A percentile compares a stretch with the other conserved stretches of the same genome.
These are phyloP conservation scores for Ennomos fuscantarius DNA, from an alignment of 2,888 invertebrate genomes.

Conservation along the genomic window DNA sequence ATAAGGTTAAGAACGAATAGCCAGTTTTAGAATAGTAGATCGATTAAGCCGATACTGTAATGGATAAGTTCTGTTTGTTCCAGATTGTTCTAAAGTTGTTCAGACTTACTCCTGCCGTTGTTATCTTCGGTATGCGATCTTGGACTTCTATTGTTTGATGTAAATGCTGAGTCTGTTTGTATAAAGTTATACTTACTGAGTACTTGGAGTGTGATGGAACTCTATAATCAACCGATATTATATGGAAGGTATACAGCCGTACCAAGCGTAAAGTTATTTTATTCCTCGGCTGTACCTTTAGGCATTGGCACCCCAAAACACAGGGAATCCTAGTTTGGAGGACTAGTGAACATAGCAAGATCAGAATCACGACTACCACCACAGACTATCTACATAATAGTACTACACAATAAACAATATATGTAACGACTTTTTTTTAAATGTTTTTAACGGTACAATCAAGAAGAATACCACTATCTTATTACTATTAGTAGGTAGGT, in stretches of 20 bases:
- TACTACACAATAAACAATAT: no score
- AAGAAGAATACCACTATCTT: no score
- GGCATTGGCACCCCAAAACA: no score
- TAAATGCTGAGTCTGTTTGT: constrained; percentile 20
- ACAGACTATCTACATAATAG: no score
- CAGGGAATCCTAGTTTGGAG: no score
- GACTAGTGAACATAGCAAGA: no score
- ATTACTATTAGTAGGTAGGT: no score
- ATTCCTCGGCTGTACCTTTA: no score
- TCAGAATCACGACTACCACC: no score
- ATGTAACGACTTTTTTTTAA: no score
- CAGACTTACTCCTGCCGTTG: constrained; percentile 40
- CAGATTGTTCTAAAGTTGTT: constrained; percentile 53
- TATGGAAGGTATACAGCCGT: not conserved
- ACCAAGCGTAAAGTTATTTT: not conserved
- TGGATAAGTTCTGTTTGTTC: constrained; percentile 61
- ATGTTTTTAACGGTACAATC: no score
- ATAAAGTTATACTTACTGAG: constrained; percentile 1
- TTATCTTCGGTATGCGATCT: constrained; percentile 48
- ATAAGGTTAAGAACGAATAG: constrained; percentile 3
- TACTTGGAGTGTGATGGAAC: constrained; percentile 17
- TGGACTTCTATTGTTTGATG: constrained; percentile 35
- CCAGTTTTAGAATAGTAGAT: constrained; percentile 34
- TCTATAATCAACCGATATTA: not conserved
- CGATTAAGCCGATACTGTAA: constrained; percentile 60